Conservation (phyloP, 2,797 vertebrate genomes). For the Amblyraja radiata region DNA sequence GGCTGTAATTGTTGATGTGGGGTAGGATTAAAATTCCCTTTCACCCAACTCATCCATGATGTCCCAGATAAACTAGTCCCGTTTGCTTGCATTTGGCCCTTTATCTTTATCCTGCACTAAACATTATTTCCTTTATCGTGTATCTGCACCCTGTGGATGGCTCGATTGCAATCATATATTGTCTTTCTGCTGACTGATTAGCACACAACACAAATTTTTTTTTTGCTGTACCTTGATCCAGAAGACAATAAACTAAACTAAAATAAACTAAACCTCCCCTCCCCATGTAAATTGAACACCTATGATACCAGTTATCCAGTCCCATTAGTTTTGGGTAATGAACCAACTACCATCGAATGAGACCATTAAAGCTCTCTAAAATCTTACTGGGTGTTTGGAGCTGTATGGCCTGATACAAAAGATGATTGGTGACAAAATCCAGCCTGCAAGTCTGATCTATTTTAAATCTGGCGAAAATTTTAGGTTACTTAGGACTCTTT, state of each 20-base stretch:
- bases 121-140: too few relatives aligned
- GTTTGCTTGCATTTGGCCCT: too few relatives aligned
- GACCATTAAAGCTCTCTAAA: background rate
- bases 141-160: too few relatives aligned
- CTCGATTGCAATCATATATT: too few relatives aligned
- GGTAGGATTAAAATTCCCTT: background rate
- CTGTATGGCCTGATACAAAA: background rate
- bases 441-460: background rate
- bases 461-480: background rate
- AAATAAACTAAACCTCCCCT: too few relatives aligned
- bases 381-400: background rate
- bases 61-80: too few relatives aligned
- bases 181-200: too few relatives aligned
- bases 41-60: too few relatives aligned
- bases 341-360: background rate
- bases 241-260: too few relatives aligned
- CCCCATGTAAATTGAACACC: background rate
- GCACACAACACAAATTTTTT: too few relatives aligned
- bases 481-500: background rate
- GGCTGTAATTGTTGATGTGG: background rate
- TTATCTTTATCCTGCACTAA: too few relatives aligned
- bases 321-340: background rate
- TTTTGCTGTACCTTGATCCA: too few relatives aligned
- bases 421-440: background rate
- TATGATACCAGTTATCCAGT: background rate